Evolutionary conservation across 1,140 invertebrate species (phyloP), one percentile per base, ranked within the genome.

Genomic region (Zaprionus lachaisei): DNA sequence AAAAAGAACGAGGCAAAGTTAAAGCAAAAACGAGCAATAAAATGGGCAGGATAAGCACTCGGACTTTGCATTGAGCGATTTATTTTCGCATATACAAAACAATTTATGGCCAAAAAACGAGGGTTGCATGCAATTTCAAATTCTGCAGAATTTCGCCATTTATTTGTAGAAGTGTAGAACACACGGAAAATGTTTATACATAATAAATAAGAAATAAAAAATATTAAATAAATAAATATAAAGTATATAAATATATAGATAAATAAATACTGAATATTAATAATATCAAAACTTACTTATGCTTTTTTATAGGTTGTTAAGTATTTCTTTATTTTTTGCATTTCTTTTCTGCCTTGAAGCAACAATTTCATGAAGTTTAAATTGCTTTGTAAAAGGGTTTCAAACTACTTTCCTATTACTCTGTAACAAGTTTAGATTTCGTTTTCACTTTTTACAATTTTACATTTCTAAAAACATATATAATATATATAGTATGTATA

Each of bases 31-130:
- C 65, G 64, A 65, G 81, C 81, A 89, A 89, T 89, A 87, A 87
- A 87, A 89, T 77, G 80, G 74, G 28, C 71, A 69, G 83, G 83
- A 86, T 89, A 86, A 86, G 83, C 83, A 89, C 84, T 86, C 80
- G 83, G 83, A 84, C 83, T 87, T 87, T 89, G 71, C 84, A 87
- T 87, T 80, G 83, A 84, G 83, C 80, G 83, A 86, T 89, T 89
- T 83, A 89, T 76, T 65, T 60, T 60, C 69, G 22, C 73, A 72
- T 65, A 72, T 61, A 76, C 47, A 65, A 72, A 72, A 61, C 69
- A 76, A 76, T 61, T 76, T 72, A 72, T 65, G 68, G 12, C n/a
- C 62, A 37, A 72, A 24, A 51, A 24, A 51, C 4, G 37, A 34
- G 37, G 68, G n/a, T 7, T 69, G 17, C 28, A 28, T 14, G 28